phyloP scores from a whole-genome alignment of 2,797 vertebrate genomes.

The Lutjanus campechanus region DNA sequence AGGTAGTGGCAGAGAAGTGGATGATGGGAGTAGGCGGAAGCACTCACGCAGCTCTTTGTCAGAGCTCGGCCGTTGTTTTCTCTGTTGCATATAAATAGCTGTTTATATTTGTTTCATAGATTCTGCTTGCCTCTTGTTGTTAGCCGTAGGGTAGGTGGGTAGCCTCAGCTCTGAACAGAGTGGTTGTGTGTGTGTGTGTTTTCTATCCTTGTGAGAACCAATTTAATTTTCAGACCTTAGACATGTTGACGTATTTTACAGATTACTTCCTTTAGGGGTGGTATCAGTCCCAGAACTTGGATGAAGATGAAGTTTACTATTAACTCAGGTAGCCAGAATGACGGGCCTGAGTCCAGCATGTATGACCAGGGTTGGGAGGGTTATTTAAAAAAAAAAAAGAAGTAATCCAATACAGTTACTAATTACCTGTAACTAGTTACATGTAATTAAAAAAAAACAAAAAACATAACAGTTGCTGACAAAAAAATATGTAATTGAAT shows the following conservation, averaged over 20 bases:
- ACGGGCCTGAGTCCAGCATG: background rate
- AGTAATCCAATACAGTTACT: too few relatives aligned
- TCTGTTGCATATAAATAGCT: constrained; percentile 69
- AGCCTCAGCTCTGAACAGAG: constrained; percentile 24
- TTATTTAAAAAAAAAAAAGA: too few relatives aligned
- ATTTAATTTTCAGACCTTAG: constrained; percentile 15
- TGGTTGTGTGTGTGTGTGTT: constrained; percentile 2
- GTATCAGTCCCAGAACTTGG: background rate
- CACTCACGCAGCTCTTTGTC: constrained; percentile 47
- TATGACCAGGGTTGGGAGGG: background rate
- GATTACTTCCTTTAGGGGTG: background rate
- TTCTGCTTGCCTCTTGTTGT: constrained; percentile 32
- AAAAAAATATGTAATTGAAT: too few relatives aligned
- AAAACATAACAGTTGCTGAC: too few relatives aligned
- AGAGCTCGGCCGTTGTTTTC: constrained; percentile 49
- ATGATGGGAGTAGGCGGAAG: constrained; percentile 45
- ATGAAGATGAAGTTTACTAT: background rate
- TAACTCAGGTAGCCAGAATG: background rate
- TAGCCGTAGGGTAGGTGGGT: constrained; percentile 42
- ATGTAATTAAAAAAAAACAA: too few relatives aligned
- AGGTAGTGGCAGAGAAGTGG: constrained; percentile 23
- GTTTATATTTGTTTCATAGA: constrained; percentile 61
- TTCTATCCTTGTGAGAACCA: background rate
- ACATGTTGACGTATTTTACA: constrained; percentile 14
- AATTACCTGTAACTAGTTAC: too few relatives aligned